Percentiles rank a stretch among this genome's conserved stretches.
phyloP scores from a whole-genome alignment of 2,113 vertebrate genomes.

The Setophaga coronata region DNA sequence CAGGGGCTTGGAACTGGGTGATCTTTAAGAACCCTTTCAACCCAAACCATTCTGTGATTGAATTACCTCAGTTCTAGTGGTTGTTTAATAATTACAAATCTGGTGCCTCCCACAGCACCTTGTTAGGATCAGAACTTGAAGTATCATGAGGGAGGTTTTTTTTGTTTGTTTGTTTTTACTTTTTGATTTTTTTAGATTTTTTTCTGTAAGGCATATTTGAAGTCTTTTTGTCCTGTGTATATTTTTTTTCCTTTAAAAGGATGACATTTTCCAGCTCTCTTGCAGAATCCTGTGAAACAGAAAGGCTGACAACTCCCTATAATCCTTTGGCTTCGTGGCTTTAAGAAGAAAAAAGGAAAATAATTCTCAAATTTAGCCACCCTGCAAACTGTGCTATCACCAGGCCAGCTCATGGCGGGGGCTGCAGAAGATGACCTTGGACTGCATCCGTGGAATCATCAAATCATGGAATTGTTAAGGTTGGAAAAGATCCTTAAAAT shows the following conservation, averaged over 20 bases:
- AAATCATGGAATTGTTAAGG: not conserved
- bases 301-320: not conserved
- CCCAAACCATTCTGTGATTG: not conserved
- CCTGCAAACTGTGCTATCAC: not conserved
- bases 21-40: not conserved
- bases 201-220: not conserved
- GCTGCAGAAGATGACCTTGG: not conserved
- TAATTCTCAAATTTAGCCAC: not conserved
- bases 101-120: not conserved
- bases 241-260: not conserved
- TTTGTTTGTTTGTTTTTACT: not conserved
- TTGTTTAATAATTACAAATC: not conserved
- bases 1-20: not conserved
- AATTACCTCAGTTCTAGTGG: not conserved
- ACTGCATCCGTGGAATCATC: not conserved
- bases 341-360: not conserved
- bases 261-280: not conserved
- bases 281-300: not conserved
- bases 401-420: not conserved
- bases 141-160: too few species aligned
- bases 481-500: not conserved
- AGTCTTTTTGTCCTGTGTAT: not conserved
- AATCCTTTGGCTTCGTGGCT: not conserved
- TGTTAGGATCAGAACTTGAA: not conserved
- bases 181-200: not conserved